Percentiles rank a stretch among this genome's conserved stretches.
These are phyloP conservation scores for Porites cylindrica DNA, from an alignment of 92 coral and sea anemone species.

Conservation along the genomic window DNA sequence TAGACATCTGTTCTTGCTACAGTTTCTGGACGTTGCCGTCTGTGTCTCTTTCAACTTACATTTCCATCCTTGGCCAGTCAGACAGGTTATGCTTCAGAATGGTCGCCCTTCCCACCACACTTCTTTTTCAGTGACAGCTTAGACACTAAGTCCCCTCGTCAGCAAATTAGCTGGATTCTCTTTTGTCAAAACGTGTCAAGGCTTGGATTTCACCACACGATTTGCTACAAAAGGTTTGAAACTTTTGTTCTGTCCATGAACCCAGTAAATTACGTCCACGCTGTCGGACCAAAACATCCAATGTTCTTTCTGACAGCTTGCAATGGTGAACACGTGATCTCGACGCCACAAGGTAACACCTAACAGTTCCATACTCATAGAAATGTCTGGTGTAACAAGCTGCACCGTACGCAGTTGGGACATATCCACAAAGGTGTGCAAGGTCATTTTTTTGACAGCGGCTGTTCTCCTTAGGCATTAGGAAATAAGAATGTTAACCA, in stretches of 20 bases:
- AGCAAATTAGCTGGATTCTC: too few relatives aligned
- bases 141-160: too few relatives aligned
- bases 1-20: too few relatives aligned
- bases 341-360: neutral
- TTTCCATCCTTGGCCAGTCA: too few relatives aligned
- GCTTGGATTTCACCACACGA: too few relatives aligned
- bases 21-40: too few relatives aligned
- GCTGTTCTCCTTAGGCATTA: neutral
- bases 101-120: too few relatives aligned
- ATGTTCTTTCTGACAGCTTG: slow-evolving; percentile 39
- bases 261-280: slow-evolving; percentile 38
- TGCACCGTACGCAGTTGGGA: slow-evolving; percentile 62
- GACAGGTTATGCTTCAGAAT: too few relatives aligned
- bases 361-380: slow-evolving; percentile 4
- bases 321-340: slow-evolving; percentile 20
- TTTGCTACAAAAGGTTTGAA: too few relatives aligned
- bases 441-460: neutral
- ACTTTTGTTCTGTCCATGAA: slow-evolving; percentile 19
- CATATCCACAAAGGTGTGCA: slow-evolving; percentile 46
- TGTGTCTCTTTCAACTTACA: too few relatives aligned
- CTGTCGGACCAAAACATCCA: slow-evolving; percentile 30
- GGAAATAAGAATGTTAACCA: neutral
- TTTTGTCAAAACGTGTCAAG: too few relatives aligned
- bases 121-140: too few relatives aligned
- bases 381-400: slow-evolving; percentile 7